Conservation (phyloP, 2,888 invertebrate species). For the Anorthoa munda region DNA sequence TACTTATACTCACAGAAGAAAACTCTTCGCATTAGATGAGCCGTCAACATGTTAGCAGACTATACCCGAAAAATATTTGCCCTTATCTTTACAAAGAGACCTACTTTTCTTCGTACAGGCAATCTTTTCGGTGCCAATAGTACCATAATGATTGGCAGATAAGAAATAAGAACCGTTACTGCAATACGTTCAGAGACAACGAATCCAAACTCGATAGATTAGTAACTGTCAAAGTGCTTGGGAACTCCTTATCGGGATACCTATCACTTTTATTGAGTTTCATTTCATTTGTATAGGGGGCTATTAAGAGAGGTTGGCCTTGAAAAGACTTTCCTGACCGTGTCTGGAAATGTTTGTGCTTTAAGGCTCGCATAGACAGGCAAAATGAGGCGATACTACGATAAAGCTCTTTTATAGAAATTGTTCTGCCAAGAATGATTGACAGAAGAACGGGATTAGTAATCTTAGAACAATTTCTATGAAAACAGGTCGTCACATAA, state of each 20-base stretch:
- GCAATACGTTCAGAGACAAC: constrained; percentile 61
- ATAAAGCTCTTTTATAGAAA: background rate
- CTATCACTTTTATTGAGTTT: constrained; percentile 65
- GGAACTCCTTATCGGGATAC: constrained; percentile 57
- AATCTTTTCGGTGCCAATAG: constrained; percentile 23
- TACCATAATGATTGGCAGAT: constrained; percentile 55
- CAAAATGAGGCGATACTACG: background rate
- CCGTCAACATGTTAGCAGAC: background rate
- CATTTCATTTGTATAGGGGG: constrained; percentile 57
- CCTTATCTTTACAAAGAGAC: constrained; percentile 10
- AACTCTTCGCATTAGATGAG: no score
- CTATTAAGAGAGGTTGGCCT: constrained; percentile 14
- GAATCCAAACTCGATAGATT: constrained; percentile 61
- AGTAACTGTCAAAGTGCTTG: constrained; percentile 65
- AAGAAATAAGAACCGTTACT: constrained; percentile 55
- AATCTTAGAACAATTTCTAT: no score
- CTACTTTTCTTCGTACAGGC: constrained; percentile 4
- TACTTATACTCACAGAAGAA: background rate
- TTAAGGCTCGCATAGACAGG: background rate
- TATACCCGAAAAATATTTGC: background rate
- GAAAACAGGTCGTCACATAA: no score
- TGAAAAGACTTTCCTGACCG: constrained; percentile 18
- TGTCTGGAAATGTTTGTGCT: background rate
- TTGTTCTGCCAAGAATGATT: no score
- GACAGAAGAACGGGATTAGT: no score